phyloP scores from a whole-genome alignment of 2,797 vertebrate genomes.

The Melanotaenia nigrans region DNA sequence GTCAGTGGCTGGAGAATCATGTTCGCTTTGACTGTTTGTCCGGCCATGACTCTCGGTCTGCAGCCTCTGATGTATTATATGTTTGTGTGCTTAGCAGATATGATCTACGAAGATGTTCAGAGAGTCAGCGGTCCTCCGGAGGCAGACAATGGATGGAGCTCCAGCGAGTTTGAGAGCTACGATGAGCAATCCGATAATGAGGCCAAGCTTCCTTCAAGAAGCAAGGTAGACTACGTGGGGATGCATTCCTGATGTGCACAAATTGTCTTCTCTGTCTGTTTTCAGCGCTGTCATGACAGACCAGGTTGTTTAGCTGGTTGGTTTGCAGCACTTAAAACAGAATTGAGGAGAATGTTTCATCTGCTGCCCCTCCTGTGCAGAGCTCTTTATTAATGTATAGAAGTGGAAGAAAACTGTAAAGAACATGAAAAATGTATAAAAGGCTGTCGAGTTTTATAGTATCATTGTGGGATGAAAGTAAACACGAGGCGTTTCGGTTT shows the following conservation, averaged over 20 bases:
- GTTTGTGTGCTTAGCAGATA: conserved; percentile 65
- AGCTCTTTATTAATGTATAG: conserved; percentile 61
- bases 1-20: conserved; percentile 53
- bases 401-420: conserved; percentile 55
- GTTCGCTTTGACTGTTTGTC: conserved; percentile 8
- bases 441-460: conserved; percentile 46
- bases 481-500: conserved; percentile 56
- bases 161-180: conserved; percentile 98
- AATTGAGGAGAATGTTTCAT: conserved; percentile 62
- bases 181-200: conserved; percentile 93
- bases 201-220: conserved; percentile 78
- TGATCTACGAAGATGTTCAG: conserved; percentile 89
- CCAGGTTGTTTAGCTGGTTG: conserved; percentile 30
- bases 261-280: conserved; percentile 14
- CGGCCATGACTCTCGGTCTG: background rate
- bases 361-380: conserved; percentile 7
- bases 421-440: conserved; percentile 53
- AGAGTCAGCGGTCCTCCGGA: conserved; percentile 62
- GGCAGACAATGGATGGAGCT: conserved; percentile 92
- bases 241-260: conserved; percentile 15
- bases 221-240: conserved; percentile 76
- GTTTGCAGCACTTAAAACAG: conserved; percentile 33
- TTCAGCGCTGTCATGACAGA: conserved; percentile 14
- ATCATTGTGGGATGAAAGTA: conserved; percentile 61
- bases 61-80: conserved; percentile 14